Evolutionary conservation across 2,797 vertebrate genomes (phyloP).

Genomic region (Lithobates pipiens): DNA sequence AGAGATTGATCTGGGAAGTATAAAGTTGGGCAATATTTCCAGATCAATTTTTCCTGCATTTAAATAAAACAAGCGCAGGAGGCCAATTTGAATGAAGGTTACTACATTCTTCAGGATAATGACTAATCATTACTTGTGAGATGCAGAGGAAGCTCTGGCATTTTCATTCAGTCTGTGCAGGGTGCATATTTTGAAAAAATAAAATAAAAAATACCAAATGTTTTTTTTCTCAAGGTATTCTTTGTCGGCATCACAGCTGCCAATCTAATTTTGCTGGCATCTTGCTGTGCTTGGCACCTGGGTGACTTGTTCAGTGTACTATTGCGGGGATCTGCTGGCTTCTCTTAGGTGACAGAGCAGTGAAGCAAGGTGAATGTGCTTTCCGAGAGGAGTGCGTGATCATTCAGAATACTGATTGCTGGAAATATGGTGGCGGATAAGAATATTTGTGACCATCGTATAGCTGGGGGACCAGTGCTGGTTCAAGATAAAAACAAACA

Average conservation of each 20-base stretch:
- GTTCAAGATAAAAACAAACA: too few relatives aligned
- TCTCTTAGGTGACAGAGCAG: slow-evolving; percentile 23
- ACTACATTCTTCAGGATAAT: too few relatives aligned
- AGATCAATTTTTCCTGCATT: too few relatives aligned
- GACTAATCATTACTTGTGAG: too few relatives aligned
- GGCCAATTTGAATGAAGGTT: too few relatives aligned
- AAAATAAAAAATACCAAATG: too few relatives aligned
- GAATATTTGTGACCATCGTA: background rate
- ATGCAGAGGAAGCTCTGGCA: background rate
- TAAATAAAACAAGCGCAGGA: too few relatives aligned
- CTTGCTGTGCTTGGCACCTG: slow-evolving; percentile 29
- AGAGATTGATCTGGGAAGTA: too few relatives aligned
- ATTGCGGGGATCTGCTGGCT: background rate
- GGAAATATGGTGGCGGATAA: background rate
- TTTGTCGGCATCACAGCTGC: slow-evolving; percentile 15
- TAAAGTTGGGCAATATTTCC: too few relatives aligned
- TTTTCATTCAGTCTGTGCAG: background rate
- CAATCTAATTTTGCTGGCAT: slow-evolving; percentile 14
- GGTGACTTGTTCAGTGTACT: slow-evolving; percentile 14
- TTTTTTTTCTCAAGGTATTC: slow-evolving; percentile 2
- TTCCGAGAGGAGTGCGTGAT: background rate
- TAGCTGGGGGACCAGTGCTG: too few relatives aligned
- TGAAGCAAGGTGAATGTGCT: slow-evolving; percentile 14
- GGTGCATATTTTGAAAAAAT: background rate
- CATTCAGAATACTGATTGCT: slow-evolving; percentile 23